These are phyloP conservation scores for Nemapogon koenigi DNA, from an alignment of 2,888 invertebrate species.

Conservation along the genomic window DNA sequence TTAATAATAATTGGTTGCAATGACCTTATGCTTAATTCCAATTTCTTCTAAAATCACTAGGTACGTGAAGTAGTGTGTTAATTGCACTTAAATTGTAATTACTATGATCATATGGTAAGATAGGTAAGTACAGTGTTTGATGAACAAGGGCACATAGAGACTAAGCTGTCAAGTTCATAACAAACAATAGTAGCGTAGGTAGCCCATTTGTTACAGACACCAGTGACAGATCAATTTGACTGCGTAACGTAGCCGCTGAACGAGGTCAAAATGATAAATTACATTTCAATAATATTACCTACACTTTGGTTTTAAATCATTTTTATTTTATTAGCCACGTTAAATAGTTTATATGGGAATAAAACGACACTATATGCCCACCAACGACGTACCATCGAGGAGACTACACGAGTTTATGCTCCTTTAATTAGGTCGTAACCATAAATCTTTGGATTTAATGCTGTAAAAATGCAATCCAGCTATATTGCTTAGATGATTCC, in stretches of 20 bases:
- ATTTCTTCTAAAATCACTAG: too few relatives aligned
- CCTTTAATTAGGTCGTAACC: conserved; percentile 6
- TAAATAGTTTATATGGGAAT: background rate
- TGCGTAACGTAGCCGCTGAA: conserved; percentile 19
- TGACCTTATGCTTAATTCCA: background rate
- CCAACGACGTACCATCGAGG: background rate
- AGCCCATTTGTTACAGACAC: conserved; percentile 24
- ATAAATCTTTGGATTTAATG: background rate
- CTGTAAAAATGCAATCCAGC: too few relatives aligned
- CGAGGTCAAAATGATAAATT: conserved; percentile 13
- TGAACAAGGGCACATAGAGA: background rate
- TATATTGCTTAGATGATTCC: too few relatives aligned
- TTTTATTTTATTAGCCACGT: background rate
- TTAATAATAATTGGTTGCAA: too few relatives aligned
- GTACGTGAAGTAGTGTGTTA: too few relatives aligned
- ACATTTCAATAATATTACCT: too few relatives aligned
- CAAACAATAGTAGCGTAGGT: conserved; percentile 25
- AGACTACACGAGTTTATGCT: background rate
- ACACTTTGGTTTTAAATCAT: background rate
- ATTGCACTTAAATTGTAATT: background rate
- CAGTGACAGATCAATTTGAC: conserved; percentile 26
- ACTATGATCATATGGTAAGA: background rate
- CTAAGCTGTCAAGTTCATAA: conserved; percentile 7
- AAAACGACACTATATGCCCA: background rate
- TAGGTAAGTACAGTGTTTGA: background rate